These are phyloP conservation scores for Microtus richardsoni DNA, from an alignment of 2,113 vertebrate species.

Conservation along the genomic window DNA sequence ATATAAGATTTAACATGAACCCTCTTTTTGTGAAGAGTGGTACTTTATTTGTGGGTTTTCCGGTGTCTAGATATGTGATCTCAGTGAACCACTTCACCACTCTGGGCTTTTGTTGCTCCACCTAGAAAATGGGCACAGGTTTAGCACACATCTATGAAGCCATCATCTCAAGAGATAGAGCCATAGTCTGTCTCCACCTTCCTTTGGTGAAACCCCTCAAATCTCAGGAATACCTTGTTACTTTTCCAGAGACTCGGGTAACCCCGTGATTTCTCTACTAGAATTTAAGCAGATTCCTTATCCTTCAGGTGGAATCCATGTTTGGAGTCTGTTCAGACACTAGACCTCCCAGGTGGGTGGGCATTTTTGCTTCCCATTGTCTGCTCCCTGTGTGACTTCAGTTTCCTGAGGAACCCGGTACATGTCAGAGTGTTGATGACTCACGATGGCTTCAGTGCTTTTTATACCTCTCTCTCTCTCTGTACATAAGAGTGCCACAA, in stretches of 20 bases:
- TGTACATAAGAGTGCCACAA: not conserved
- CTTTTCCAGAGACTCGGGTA: not conserved
- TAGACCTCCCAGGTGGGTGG: not conserved
- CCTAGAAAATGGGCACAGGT: not conserved
- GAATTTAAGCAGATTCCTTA: not conserved
- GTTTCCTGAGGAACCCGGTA: not conserved
- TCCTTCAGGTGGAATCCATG: no score
- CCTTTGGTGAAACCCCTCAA: not conserved
- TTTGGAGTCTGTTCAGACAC: not conserved
- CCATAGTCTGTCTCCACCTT: fast-evolving
- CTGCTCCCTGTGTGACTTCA: not conserved
- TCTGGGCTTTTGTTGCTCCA: not conserved
- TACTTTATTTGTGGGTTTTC: not conserved
- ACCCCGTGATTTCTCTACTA: no score
- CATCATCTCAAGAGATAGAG: not conserved
- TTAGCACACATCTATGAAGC: not conserved
- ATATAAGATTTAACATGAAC: not conserved
- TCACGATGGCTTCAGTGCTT: no score
- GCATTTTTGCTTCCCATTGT: not conserved
- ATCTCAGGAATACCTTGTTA: not conserved
- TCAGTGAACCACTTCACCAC: not conserved
- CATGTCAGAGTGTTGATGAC: not conserved
- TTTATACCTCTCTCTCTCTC: not conserved
- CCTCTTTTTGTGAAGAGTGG: not conserved
- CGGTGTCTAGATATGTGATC: not conserved